phyloP scores from a whole-genome alignment of 2,113 vertebrate species.

The Rhinoptilus africanus region DNA sequence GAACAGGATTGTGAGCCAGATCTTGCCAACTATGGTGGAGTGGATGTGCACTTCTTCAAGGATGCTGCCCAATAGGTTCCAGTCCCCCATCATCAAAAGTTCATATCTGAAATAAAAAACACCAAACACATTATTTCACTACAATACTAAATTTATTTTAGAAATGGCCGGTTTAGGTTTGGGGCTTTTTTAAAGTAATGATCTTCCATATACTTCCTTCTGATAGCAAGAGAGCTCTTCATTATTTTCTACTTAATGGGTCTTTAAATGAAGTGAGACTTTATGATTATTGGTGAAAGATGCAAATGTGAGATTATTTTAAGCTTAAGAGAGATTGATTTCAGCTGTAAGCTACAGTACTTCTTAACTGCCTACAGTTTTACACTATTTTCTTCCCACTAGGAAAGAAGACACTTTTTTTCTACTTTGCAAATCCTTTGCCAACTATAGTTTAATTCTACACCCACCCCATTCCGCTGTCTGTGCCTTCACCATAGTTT shows the following conservation, averaged over 20 bases:
- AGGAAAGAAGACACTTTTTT: neutral
- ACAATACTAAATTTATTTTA: neutral
- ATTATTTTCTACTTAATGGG: neutral
- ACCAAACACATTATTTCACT: neutral
- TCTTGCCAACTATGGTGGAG: conserved; percentile 93
- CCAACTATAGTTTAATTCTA: neutral
- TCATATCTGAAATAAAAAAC: conserved; percentile 69
- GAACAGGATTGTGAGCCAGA: conserved; percentile 96
- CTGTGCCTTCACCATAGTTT: neutral
- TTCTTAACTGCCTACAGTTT: neutral
- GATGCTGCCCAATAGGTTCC: conserved; percentile 91
- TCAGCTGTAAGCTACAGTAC: neutral
- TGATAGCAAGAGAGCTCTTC: neutral
- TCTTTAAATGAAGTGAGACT: neutral
- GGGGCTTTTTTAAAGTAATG: neutral
- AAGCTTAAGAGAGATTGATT: neutral
- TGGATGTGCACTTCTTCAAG: conserved; percentile 95
- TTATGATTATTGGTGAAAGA: neutral
- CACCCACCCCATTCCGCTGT: neutral
- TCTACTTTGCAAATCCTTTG: neutral
- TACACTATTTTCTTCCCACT: neutral
- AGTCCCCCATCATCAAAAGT: conserved; percentile 89
- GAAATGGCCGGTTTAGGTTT: neutral
- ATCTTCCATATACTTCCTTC: neutral
- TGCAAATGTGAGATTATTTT: neutral